phyloP scores from a whole-genome alignment of 2,113 vertebrate genomes.

The Tyrannus savana region DNA sequence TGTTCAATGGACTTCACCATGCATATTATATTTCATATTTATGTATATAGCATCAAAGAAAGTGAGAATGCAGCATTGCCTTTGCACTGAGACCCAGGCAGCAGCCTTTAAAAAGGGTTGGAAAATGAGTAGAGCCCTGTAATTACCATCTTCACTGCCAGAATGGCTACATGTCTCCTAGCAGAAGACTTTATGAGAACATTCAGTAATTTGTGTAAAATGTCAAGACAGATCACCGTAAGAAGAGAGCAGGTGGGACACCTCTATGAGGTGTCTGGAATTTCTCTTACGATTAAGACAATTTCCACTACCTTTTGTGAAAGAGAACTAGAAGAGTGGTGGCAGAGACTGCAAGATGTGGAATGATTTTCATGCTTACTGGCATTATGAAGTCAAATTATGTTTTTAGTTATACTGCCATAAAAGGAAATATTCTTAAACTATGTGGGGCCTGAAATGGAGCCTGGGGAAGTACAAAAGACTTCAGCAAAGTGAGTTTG shows the following conservation, averaged over 20 bases:
- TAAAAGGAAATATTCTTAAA: not conserved
- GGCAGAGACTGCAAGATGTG: not conserved
- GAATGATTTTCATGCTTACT: not conserved
- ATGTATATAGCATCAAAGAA: not conserved
- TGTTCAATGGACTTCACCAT: not conserved
- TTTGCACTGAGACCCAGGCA: not conserved
- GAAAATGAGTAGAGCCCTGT: not conserved
- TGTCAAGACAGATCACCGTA: not conserved
- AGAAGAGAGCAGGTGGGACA: not conserved
- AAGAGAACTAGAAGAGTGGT: not conserved
- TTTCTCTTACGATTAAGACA: not conserved
- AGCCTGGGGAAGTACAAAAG: not conserved
- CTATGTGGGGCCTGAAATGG: not conserved
- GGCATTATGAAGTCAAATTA: not conserved
- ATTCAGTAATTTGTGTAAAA: not conserved
- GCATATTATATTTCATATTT: not conserved
- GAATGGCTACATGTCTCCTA: not conserved
- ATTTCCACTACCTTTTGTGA: not conserved
- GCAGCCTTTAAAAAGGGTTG: not conserved
- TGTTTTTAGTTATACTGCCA: not conserved
- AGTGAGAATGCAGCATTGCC: not conserved
- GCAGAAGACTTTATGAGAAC: not conserved
- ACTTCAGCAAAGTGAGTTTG: not conserved
- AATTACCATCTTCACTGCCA: not conserved
- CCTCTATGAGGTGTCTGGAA: rapidly evolving